These are phyloP conservation scores for Dicentrarchus labrax DNA, from an alignment of 2,113 vertebrate species.

Conservation along the genomic window DNA sequence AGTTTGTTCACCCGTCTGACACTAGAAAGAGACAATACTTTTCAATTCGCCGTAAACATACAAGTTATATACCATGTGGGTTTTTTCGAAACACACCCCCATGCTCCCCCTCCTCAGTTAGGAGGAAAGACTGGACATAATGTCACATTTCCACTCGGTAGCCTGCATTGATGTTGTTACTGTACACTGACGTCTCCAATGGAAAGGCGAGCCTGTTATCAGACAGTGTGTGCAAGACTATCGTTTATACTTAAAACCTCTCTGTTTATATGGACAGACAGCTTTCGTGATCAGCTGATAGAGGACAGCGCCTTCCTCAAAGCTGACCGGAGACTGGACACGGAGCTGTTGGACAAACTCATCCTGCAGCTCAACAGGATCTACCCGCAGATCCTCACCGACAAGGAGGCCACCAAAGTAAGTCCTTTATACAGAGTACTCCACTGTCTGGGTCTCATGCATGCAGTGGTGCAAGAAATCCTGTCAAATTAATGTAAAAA, in stretches of 20 bases:
- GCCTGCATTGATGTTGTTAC: not conserved
- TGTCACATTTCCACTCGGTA: not conserved
- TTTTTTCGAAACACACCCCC: not conserved
- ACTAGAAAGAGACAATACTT: not conserved
- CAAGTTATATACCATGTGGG: not conserved
- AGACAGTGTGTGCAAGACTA: not conserved
- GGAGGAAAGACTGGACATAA: not conserved
- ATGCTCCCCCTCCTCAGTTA: not conserved
- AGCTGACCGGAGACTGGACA: constrained; percentile 86
- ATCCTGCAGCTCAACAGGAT: constrained; percentile 97
- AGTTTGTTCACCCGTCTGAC: constrained; percentile 43
- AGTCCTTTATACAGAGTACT: not conserved
- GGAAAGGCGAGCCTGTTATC: not conserved
- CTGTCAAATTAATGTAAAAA: no score
- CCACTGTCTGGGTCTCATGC: not conserved
- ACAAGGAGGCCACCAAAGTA: constrained; percentile 95
- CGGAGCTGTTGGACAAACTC: constrained; percentile 93
- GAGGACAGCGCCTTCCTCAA: constrained; percentile 91
- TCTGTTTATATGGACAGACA: constrained; percentile 65
- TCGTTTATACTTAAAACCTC: not conserved
- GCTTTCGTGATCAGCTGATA: constrained; percentile 89
- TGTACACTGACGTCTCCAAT: not conserved
- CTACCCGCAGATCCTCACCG: constrained; percentile 95
- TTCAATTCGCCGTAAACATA: not conserved
- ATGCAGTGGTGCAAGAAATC: not conserved